Conservation (phyloP, 1,140 invertebrate species). For the Dreissena polymorpha region DNA sequence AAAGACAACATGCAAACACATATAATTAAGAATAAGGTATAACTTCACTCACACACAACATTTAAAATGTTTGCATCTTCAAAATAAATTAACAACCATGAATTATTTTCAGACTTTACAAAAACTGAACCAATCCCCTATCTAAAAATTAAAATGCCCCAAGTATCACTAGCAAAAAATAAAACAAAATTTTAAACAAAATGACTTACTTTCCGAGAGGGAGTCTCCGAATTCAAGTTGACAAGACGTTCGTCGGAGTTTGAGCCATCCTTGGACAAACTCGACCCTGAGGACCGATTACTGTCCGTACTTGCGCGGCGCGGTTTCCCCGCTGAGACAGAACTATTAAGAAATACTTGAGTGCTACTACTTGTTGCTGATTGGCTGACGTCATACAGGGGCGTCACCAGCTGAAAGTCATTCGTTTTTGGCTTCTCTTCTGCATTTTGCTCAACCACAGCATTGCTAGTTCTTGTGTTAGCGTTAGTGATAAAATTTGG, state of each 20-base stretch:
- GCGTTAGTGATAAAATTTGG: constrained; percentile 19
- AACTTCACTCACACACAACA: too few relatives aligned
- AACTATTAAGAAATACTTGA: constrained; percentile 1
- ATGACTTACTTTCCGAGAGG: too few relatives aligned
- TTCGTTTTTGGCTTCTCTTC: neutral
- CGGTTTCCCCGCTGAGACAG: neutral
- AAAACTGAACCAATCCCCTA: too few relatives aligned
- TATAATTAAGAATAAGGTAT: too few relatives aligned
- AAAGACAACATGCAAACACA: too few relatives aligned
- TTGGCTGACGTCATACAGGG: neutral
- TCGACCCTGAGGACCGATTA: constrained; percentile 62
- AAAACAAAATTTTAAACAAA: too few relatives aligned
- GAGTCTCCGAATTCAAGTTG: too few relatives aligned
- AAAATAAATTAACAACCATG: too few relatives aligned
- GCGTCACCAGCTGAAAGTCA: neutral
- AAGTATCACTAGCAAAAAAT: too few relatives aligned
- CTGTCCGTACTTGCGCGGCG: constrained; percentile 53
- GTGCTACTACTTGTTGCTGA: neutral
- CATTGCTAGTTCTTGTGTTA: neutral
- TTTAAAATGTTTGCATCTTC: too few relatives aligned
- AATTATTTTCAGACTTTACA: too few relatives aligned
- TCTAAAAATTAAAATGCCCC: too few relatives aligned
- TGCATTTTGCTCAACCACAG: neutral
- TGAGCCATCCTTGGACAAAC: constrained; percentile 58
- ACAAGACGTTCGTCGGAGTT: neutral